phyloP scores from a whole-genome alignment of 2,888 invertebrate genomes.

The Heteromyza rotundicornis region DNA sequence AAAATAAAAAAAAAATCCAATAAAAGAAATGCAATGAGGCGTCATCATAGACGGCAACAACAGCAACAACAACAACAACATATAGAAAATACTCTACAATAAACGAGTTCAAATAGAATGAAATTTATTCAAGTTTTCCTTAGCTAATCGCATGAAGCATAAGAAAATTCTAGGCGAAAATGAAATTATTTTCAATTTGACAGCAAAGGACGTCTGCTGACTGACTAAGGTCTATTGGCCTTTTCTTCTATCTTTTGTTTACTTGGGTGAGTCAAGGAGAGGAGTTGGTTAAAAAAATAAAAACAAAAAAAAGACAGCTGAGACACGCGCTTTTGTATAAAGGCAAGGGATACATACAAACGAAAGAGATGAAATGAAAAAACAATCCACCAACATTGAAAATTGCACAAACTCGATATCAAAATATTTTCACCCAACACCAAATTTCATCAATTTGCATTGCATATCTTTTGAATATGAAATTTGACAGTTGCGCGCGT shows the following conservation, averaged over 20 bases:
- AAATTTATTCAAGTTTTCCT: conserved; percentile 17
- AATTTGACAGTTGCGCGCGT: conserved; percentile 7
- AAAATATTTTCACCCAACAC: conserved; percentile 13
- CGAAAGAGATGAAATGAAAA: not conserved
- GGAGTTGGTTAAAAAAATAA: not conserved
- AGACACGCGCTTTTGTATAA: not conserved
- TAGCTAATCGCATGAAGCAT: conserved; percentile 21
- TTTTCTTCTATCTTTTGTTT: not conserved
- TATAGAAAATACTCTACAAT: not conserved
- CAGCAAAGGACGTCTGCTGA: not conserved
- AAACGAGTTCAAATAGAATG: not conserved
- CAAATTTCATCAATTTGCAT: conserved; percentile 11
- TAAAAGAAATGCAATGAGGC: conserved; percentile 9
- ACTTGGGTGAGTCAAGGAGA: too few relatives aligned
- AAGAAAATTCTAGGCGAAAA: conserved; percentile 3
- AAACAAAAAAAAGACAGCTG: not conserved
- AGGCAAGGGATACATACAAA: not conserved
- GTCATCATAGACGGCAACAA: conserved; percentile 3
- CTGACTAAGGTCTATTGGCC: not conserved
- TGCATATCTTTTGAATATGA: conserved; percentile 6
- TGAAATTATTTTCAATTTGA: conserved; percentile 11
- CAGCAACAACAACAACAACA: not conserved
- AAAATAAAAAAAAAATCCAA: too few relatives aligned
- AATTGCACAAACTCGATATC: not conserved
- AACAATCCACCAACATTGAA: not conserved